Base-by-base conservation (phyloP, 2,888 invertebrate species). In the Mycalesis mineus region DNA sequence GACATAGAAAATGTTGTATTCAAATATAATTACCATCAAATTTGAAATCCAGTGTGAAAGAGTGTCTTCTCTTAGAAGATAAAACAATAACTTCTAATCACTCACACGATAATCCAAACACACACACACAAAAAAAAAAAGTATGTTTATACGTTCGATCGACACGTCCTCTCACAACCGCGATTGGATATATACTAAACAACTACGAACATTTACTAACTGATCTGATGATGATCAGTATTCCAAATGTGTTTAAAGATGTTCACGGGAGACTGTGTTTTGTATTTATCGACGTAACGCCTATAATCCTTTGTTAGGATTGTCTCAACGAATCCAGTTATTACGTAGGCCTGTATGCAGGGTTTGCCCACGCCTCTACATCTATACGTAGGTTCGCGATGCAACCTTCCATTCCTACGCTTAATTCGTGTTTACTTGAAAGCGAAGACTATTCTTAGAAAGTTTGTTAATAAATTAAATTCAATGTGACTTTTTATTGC, bases 141-240 rank as follows among this genome's bases (percentile, higher is more conserved):
- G 33, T 31, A 22, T 22, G 33, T 7, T 1, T 8, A 4, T 22
- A 13, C 13, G 17, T 44, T 22, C 28, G 50, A 45, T 50, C 59
- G 65, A 73, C 64, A 70, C 87, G 81, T 70, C 76, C 71, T 70
- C 63, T 41, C 65, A 33, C 50, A 60, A 40, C 69, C 62, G 68
- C 65, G 68, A 68, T 68, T 64, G 68, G 67, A 67, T 68, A 74
- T 71, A 69, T 68, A 88, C 88, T 88, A 78, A 77, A 60, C 60
- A 8, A 22, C 22, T 47, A 47, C 11, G 31, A 14, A 45, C 28
- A 13, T 76, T 36, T 36, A 33, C 33, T 33, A 36, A 72, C 69
- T 72, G 70, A 69, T 63, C 66, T 58, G 65, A 59, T 62, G 62
- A 65, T 66, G 61, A 65, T 69, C 66, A 64, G 69, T 62, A 58